Evolutionary conservation across 2,113 vertebrate species (phyloP).

Genomic region (Felis catus): DNA sequence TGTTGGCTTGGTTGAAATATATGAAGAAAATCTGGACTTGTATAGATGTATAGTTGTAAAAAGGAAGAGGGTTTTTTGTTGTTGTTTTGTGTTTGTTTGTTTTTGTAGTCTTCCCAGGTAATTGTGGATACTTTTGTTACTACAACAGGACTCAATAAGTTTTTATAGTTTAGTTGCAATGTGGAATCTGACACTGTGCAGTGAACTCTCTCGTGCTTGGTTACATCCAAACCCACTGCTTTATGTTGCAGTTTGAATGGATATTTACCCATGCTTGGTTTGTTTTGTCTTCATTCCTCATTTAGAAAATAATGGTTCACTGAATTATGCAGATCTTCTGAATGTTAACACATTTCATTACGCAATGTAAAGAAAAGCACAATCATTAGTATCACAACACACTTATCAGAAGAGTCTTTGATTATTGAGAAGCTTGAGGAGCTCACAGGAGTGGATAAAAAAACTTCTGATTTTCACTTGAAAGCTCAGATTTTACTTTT

Average conservation of each 20-base stretch:
- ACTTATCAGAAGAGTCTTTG: not conserved
- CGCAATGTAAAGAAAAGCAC: not conserved
- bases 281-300: slow-evolving; percentile 27
- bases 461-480: not conserved
- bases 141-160: not conserved
- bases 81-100: not conserved
- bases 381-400: not conserved
- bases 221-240: not conserved
- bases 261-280: not conserved
- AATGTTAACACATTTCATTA: slow-evolving; percentile 35
- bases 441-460: not conserved
- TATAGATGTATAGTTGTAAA: not conserved
- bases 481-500: slow-evolving; percentile 32
- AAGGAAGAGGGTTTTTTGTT: not conserved
- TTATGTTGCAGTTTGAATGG: not conserved
- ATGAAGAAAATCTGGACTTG: not conserved
- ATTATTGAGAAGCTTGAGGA: not conserved
- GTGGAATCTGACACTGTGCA: not conserved
- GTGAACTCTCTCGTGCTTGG: not conserved
- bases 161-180: not conserved
- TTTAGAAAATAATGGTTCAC: slow-evolving; percentile 20
- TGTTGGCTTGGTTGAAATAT: not conserved
- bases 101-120: not conserved
- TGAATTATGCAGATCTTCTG: slow-evolving; percentile 30
- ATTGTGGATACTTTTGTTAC: not conserved